phyloP scores from a whole-genome alignment of 1,140 invertebrate species.

The Radopholus similis region DNA sequence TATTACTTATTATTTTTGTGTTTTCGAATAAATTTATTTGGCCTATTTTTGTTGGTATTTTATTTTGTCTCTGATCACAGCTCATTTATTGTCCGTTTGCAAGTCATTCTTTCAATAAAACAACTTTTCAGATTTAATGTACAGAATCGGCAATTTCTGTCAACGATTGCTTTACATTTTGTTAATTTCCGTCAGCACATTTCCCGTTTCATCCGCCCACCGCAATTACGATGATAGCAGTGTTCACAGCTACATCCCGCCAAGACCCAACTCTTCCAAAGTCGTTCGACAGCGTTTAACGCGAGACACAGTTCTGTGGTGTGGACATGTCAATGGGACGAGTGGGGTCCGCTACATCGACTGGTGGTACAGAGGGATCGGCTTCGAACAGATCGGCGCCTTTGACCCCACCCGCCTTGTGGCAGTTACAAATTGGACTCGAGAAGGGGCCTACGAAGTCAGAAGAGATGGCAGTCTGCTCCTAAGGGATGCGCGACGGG shows the following conservation, averaged over 20 bases:
- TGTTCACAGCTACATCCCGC: background rate
- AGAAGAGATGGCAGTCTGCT: constrained; percentile 21
- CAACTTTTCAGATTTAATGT: too few relatives aligned
- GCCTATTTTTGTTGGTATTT: too few relatives aligned
- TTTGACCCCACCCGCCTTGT: constrained; percentile 3
- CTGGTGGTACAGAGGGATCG: constrained; percentile 21
- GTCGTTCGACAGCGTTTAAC: constrained; percentile 8
- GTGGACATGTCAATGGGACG: constrained; percentile 1
- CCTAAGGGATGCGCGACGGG: constrained; percentile 27
- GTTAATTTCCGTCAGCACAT: too few relatives aligned
- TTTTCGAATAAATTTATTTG: too few relatives aligned
- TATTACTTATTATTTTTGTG: constrained; percentile 20
- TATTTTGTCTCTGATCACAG: too few relatives aligned
- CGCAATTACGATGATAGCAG: too few relatives aligned
- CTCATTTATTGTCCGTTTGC: too few relatives aligned
- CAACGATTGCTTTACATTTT: too few relatives aligned
- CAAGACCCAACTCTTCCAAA: background rate
- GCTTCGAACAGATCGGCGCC: background rate
- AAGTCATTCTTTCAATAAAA: too few relatives aligned
- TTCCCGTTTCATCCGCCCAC: too few relatives aligned
- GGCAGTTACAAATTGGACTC: constrained; percentile 15
- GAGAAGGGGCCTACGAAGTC: constrained; percentile 38
- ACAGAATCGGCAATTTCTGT: too few relatives aligned
- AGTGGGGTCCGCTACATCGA: background rate
- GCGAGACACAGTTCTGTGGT: constrained; percentile 21